phyloP scores from a whole-genome alignment of 2,797 vertebrate genomes.

The Zalophus californianus region DNA sequence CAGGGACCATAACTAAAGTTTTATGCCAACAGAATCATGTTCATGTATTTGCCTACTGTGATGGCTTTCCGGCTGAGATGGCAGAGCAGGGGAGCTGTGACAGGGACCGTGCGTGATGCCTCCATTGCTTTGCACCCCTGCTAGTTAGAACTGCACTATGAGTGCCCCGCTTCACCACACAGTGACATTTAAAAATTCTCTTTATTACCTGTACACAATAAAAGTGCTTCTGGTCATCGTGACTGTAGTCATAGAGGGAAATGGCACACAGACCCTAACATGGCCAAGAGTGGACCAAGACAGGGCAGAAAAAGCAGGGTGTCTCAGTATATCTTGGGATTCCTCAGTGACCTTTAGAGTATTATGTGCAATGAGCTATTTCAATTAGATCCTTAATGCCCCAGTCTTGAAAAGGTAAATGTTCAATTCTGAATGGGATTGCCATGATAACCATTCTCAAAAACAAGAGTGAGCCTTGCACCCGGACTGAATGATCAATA shows the following conservation, averaged over 20 bases:
- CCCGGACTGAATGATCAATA: background rate
- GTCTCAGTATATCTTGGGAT: no score
- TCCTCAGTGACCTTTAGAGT: background rate
- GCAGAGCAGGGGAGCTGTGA: no score
- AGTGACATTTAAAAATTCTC: background rate
- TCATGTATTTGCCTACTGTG: background rate
- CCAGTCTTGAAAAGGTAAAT: background rate
- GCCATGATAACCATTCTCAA: background rate
- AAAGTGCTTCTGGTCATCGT: slow-evolving; percentile 67
- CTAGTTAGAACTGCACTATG: background rate
- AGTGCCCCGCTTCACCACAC: background rate
- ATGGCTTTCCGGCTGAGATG: background rate
- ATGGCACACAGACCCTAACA: background rate
- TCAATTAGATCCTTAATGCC: background rate
- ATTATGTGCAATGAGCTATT: background rate
- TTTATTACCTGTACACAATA: background rate
- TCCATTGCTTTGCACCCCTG: background rate
- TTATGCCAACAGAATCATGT: background rate
- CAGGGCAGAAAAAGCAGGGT: background rate
- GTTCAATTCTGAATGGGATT: background rate
- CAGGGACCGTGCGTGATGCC: fast-evolving
- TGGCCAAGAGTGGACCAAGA: background rate
- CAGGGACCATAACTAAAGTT: background rate
- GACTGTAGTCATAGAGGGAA: slow-evolving; percentile 65
- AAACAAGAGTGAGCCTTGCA: background rate